These are phyloP conservation scores for Ciconia nigra DNA, from an alignment of 2,797 vertebrate genomes.

Conservation along the genomic window DNA sequence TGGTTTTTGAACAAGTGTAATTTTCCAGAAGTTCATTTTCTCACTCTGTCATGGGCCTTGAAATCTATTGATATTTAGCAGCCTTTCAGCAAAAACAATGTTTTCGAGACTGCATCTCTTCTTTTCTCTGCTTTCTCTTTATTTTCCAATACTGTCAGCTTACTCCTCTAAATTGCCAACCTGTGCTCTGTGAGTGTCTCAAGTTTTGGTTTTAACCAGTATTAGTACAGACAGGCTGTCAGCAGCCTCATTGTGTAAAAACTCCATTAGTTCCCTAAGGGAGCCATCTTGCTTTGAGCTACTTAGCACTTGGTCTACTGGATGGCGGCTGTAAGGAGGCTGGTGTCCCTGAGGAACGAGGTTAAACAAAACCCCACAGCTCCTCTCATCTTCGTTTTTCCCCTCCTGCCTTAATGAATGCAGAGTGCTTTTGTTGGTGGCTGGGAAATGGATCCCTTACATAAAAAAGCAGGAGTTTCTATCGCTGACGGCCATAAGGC, in stretches of 20 bases:
- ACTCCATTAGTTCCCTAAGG: background rate
- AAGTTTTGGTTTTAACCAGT: conserved; percentile 20
- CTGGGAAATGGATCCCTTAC: background rate
- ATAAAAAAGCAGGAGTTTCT: background rate
- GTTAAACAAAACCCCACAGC: conserved; percentile 25
- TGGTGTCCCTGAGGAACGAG: background rate
- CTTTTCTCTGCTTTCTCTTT: background rate
- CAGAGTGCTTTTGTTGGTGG: background rate
- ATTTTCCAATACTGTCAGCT: background rate
- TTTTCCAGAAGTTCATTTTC: conserved; percentile 30
- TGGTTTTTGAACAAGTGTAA: background rate
- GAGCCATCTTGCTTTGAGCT: conserved; percentile 27
- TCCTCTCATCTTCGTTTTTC: background rate
- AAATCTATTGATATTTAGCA: background rate
- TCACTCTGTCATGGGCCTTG: background rate
- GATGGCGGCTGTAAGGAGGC: background rate
- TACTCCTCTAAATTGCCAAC: background rate
- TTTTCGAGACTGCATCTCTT: background rate
- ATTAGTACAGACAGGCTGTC: conserved; percentile 37
- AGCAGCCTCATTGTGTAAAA: background rate
- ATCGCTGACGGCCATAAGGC: background rate
- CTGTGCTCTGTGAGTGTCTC: background rate
- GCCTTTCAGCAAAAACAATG: background rate
- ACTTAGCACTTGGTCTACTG: conserved; percentile 2
- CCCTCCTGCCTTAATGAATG: background rate